Conservation (phyloP, 2,888 invertebrate genomes). For the Dilophus febrilis region DNA sequence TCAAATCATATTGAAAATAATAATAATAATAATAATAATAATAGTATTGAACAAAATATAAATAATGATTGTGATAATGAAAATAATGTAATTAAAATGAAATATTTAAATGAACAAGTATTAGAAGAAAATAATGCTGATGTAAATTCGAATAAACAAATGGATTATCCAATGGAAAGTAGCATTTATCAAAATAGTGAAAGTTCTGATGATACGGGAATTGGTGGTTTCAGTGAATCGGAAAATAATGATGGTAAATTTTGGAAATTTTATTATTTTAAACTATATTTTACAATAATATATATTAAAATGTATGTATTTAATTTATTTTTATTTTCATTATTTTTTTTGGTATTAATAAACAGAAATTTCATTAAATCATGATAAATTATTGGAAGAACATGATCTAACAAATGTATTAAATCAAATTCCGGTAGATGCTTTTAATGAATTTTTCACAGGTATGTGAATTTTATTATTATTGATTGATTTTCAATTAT, state of each 20-base stretch:
- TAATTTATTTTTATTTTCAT: slow-evolving; percentile 6
- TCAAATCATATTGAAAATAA: no score
- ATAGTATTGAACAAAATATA: no score
- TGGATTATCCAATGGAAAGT: no score
- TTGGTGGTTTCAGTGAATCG: slow-evolving; percentile 40
- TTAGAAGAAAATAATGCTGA: no score
- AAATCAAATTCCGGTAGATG: slow-evolving; percentile 61
- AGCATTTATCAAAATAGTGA: slow-evolving; percentile 41
- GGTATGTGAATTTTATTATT: slow-evolving; percentile 30
- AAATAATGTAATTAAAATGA: no score
- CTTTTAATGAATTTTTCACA: slow-evolving; percentile 66
- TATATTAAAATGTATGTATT: slow-evolving; percentile 16
- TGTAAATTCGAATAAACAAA: no score
- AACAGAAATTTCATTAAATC: slow-evolving; percentile 37
- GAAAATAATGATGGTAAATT: slow-evolving; percentile 32
- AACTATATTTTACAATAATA: neutral
- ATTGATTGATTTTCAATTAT: neutral
- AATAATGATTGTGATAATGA: no score
- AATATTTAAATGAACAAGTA: no score
- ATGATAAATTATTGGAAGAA: slow-evolving; percentile 47
- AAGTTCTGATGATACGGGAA: slow-evolving; percentile 42
- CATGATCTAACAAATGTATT: slow-evolving; percentile 62
- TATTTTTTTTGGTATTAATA: slow-evolving; percentile 7
- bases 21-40: no score
- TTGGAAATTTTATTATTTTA: neutral